phyloP scores from a whole-genome alignment of 2,797 vertebrate genomes.

The Lepilemur ruficaudatus region DNA sequence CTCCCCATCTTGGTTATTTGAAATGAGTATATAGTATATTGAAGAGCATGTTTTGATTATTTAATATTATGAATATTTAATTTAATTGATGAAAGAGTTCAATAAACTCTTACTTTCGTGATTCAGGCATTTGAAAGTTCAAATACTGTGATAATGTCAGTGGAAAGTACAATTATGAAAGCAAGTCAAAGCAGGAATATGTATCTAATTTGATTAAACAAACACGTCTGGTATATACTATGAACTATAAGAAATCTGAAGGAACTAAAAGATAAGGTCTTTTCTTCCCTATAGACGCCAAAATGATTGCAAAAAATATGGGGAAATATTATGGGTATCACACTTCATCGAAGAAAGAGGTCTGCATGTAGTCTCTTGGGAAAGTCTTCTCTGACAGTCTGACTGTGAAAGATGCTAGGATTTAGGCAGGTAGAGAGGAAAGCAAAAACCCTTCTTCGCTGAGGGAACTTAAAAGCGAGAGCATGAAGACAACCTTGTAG shows the following conservation, averaged over 20 bases:
- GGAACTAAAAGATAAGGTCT: rapidly evolving
- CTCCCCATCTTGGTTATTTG: neutral
- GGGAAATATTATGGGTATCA: rapidly evolving
- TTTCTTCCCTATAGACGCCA: neutral
- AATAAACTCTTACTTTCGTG: neutral
- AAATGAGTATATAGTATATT: neutral
- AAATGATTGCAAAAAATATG: neutral
- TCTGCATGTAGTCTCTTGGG: neutral
- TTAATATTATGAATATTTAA: neutral
- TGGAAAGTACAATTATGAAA: neutral
- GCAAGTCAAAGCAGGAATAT: neutral
- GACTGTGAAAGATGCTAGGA: rapidly evolving
- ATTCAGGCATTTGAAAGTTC: neutral
- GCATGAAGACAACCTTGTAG: neutral
- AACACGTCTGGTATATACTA: neutral
- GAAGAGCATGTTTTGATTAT: neutral
- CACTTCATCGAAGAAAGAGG: neutral
- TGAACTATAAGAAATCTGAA: neutral
- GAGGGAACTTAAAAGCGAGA: neutral
- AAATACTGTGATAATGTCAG: neutral
- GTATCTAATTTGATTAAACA: neutral
- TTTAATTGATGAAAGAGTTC: neutral
- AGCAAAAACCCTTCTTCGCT: rapidly evolving
- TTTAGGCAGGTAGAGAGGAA: neutral
- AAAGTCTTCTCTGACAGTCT: neutral